phyloP scores from a whole-genome alignment of 2,113 vertebrate genomes.

The Corvus cornix region DNA sequence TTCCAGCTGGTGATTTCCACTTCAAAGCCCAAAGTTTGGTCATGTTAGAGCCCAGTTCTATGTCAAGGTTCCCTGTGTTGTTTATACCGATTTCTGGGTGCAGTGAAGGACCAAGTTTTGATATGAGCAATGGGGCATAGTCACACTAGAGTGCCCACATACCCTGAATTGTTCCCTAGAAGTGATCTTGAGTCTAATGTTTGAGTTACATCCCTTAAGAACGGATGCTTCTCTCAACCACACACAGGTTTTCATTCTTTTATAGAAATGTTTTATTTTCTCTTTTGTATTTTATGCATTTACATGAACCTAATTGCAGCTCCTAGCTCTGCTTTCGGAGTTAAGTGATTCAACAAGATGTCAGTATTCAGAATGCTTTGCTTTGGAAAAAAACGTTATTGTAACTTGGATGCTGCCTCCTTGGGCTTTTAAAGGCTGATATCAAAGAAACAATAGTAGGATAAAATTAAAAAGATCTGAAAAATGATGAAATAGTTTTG shows the following conservation, averaged over 20 bases:
- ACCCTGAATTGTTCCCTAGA: neutral
- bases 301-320: neutral
- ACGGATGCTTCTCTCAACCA: neutral
- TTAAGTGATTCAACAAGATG: neutral
- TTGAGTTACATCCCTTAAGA: neutral
- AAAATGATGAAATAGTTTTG: slow-evolving; percentile 18
- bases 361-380: neutral
- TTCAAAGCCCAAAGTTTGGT: neutral
- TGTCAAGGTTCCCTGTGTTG: neutral
- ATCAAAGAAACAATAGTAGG: neutral
- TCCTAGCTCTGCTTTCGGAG: neutral
- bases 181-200: accelerated
- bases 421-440: neutral
- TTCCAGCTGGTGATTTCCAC: neutral
- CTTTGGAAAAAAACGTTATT: neutral
- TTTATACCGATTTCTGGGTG: neutral
- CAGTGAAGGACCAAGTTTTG: neutral
- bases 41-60: neutral
- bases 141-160: neutral
- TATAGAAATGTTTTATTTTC: neutral
- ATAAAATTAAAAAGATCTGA: slow-evolving; percentile 26
- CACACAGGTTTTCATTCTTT: neutral
- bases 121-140: neutral
- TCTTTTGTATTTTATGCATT: neutral
- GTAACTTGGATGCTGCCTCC: neutral